Evolutionary conservation across 2,888 invertebrate genomes (phyloP).

Genomic region (Cenopis cana): DNA sequence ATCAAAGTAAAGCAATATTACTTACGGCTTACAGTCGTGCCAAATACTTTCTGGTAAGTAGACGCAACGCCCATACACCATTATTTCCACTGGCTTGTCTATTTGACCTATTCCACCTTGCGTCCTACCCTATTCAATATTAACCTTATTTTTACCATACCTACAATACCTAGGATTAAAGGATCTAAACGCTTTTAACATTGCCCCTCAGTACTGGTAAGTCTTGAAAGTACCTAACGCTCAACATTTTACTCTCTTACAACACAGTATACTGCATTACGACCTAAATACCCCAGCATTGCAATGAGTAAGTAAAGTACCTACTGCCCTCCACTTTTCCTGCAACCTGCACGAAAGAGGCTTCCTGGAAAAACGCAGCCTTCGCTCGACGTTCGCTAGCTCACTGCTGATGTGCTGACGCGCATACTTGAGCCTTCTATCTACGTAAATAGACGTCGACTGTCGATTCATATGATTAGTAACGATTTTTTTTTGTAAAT

Average conservation of each 20-base stretch:
- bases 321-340: constrained; percentile 33
- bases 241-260: constrained; percentile 9
- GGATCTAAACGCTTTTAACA: not conserved
- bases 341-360: constrained; percentile 20
- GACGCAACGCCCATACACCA: not conserved
- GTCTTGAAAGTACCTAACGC: not conserved
- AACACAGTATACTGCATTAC: constrained; percentile 16
- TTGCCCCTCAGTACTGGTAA: not conserved
- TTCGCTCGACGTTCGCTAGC: constrained; percentile 30
- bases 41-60: not conserved
- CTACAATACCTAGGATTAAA: not conserved
- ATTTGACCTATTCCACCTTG: not conserved
- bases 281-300: constrained; percentile 31
- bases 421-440: constrained; percentile 12
- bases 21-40: not conserved
- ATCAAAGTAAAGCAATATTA: not conserved
- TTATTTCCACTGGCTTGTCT: not conserved
- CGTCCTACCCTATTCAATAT: no score
- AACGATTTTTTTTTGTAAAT: no score
- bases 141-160: no score
- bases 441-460: no score
- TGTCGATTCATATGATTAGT: no score
- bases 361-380: constrained; percentile 39
- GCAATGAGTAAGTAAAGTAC: constrained; percentile 21
- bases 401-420: constrained; percentile 9